Evolutionary conservation across 2,797 vertebrate species (phyloP).

Genomic region (Glossophaga mutica): DNA sequence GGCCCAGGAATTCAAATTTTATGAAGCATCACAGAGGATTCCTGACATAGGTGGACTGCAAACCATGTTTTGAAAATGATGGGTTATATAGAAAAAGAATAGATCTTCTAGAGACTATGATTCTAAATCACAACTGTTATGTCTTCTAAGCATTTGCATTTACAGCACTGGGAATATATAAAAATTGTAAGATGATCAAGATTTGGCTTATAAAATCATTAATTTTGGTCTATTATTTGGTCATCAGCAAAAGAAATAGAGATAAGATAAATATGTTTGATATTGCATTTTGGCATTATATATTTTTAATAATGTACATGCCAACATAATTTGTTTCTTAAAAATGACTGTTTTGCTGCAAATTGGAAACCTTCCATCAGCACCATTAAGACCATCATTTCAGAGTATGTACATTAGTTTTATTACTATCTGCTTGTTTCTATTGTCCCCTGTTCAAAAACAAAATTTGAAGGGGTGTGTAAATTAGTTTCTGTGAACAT

Average conservation of each 20-base stretch:
- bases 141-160: not conserved
- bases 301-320: conserved; percentile 49
- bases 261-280: conserved; percentile 32
- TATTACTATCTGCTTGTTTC: conserved; percentile 64
- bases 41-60: not conserved
- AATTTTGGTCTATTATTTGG: not conserved
- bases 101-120: not conserved
- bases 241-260: conserved; percentile 21
- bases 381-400: conserved; percentile 70
- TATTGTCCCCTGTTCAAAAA: conserved; percentile 40
- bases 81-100: not conserved
- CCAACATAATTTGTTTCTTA: conserved; percentile 55
- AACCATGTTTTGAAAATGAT: not conserved
- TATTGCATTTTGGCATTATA: conserved; percentile 26
- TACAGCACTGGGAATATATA: not conserved
- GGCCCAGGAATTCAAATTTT: not conserved
- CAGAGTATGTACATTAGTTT: conserved; percentile 64
- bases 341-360: conserved; percentile 54
- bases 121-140: not conserved
- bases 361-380: conserved; percentile 74
- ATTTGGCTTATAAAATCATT: conserved; percentile 12
- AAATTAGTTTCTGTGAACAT: conserved; percentile 69
- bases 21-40: not conserved
- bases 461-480: conserved; percentile 65
- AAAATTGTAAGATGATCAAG: not conserved